Conservation (phyloP, 2,113 vertebrate genomes). For the Mustelus asterias region DNA sequence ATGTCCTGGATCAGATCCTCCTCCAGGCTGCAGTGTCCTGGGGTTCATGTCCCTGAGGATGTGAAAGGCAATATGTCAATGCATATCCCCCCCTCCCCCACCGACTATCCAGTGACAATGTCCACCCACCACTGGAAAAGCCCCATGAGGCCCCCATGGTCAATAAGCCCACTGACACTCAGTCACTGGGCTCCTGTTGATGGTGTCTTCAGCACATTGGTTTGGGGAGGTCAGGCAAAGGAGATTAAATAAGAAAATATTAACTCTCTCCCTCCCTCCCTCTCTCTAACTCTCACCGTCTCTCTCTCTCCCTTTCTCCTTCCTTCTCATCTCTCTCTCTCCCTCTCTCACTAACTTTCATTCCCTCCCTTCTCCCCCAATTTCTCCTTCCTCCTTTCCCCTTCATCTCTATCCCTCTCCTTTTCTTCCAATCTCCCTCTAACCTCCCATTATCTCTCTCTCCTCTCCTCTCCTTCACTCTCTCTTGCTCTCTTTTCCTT, state of each 20-base stretch:
- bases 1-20: not conserved
- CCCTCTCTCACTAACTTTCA: too few relatives aligned
- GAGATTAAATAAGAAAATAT: not conserved
- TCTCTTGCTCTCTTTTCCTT: too few relatives aligned
- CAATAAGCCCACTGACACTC: not conserved
- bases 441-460: too few relatives aligned
- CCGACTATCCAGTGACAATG: not conserved
- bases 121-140: not conserved
- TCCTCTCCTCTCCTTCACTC: too few relatives aligned
- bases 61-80: not conserved
- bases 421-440: not conserved
- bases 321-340: too few relatives aligned
- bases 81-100: not conserved
- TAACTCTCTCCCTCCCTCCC: not conserved
- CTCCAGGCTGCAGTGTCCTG: not conserved
- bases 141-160: not conserved
- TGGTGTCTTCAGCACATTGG: not conserved
- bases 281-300: not conserved
- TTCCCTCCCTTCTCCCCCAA: too few relatives aligned
- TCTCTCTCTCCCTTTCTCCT: too few relatives aligned
- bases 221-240: not conserved
- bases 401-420: too few relatives aligned
- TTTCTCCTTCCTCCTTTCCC: too few relatives aligned
- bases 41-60: not conserved
- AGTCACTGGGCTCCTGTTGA: not conserved